phyloP scores from a whole-genome alignment of 2,888 invertebrate genomes.

The Acronicta alni region DNA sequence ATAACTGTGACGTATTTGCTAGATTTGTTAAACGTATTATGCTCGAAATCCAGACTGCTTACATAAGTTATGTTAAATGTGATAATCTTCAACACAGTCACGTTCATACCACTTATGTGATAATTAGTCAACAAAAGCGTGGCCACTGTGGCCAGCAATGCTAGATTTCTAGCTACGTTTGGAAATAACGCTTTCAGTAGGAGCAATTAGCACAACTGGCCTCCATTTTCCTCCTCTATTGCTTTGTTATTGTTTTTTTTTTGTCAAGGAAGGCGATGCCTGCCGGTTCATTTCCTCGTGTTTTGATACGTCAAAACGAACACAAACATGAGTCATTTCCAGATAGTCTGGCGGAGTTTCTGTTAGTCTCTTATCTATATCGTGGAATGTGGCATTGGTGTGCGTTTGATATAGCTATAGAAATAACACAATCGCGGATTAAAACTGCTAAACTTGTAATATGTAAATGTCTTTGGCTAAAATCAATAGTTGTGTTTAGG shows the following conservation, averaged over 20 bases:
- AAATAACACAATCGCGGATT: slow-evolving; percentile 14
- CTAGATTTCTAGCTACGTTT: slow-evolving; percentile 47
- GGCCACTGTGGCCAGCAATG: slow-evolving; percentile 8
- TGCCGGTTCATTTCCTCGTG: slow-evolving; percentile 50
- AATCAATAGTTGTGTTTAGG: slow-evolving; percentile 8
- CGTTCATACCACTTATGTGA: slow-evolving; percentile 29
- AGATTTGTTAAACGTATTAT: slow-evolving; percentile 7
- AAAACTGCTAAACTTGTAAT: background rate
- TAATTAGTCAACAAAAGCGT: slow-evolving; percentile 42
- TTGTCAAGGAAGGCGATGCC: slow-evolving; percentile 43
- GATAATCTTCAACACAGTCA: slow-evolving; percentile 33
- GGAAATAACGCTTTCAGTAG: slow-evolving; percentile 43
- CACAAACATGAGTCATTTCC: slow-evolving; percentile 51
- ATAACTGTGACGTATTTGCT: slow-evolving; percentile 14
- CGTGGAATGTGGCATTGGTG: slow-evolving; percentile 43
- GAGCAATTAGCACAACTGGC: slow-evolving; percentile 42
- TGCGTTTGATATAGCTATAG: slow-evolving; percentile 43
- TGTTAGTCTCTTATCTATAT: slow-evolving; percentile 53
- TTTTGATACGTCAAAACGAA: slow-evolving; percentile 44
- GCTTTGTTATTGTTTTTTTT: slow-evolving; percentile 50
- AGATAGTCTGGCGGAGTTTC: slow-evolving; percentile 41
- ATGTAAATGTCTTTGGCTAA: background rate
- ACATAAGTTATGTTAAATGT: slow-evolving; percentile 41
- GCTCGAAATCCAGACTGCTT: slow-evolving; percentile 11
- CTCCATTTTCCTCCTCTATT: slow-evolving; percentile 48